These are phyloP conservation scores for Pachydiplax longipennis DNA, from an alignment of 2,888 invertebrate species.

Conservation along the genomic window DNA sequence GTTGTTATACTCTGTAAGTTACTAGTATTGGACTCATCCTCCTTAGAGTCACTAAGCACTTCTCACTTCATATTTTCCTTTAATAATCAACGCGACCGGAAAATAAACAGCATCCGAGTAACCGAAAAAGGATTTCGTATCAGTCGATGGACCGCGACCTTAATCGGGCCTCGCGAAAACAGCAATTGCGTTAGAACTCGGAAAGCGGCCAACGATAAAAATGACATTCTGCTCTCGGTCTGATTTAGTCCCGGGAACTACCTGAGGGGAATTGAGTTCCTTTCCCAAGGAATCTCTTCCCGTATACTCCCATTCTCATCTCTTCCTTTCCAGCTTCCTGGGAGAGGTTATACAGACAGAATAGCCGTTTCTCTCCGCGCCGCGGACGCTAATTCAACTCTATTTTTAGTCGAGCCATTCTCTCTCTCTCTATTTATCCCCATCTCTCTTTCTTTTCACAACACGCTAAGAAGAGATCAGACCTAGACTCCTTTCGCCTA, in stretches of 20 bases:
- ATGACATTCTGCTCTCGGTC: not conserved
- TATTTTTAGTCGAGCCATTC: conserved; percentile 35
- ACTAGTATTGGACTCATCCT: too few relatives aligned
- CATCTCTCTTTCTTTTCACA: not conserved
- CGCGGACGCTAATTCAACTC: not conserved
- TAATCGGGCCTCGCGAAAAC: not conserved
- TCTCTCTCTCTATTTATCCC: not conserved
- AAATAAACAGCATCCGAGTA: too few relatives aligned
- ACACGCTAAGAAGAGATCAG: not conserved
- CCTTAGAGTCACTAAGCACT: too few relatives aligned
- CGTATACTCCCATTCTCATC: not conserved
- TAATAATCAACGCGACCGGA: too few relatives aligned
- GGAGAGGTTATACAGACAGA: not conserved
- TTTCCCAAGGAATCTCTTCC: not conserved
- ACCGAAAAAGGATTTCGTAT: too few relatives aligned
- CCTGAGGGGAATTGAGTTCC: not conserved
- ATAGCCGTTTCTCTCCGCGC: not conserved
- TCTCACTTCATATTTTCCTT: too few relatives aligned
- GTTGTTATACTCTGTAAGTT: too few relatives aligned
- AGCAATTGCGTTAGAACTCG: not conserved
- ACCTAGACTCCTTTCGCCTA: too few relatives aligned
- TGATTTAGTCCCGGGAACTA: not conserved
- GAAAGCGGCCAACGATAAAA: not conserved
- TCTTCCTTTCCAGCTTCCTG: not conserved
- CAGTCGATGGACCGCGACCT: too few relatives aligned